Evolutionary conservation across 2,797 vertebrate genomes (phyloP), one percentile per base, ranked within the genome.

Genomic region (Enteromius unitaeniatus): DNA sequence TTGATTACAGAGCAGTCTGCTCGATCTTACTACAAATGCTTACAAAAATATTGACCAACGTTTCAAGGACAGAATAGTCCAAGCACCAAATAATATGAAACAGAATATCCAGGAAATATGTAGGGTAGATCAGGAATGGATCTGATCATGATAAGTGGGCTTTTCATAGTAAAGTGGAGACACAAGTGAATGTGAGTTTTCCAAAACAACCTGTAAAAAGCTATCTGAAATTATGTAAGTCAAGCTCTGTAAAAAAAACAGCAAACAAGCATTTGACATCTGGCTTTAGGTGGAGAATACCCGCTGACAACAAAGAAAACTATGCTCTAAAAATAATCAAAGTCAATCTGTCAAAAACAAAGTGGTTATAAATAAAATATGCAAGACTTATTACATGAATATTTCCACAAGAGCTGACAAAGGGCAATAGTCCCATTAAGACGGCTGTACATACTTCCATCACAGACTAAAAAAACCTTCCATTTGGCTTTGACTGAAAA

Each of bases 401-500:
- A 68, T 45, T 69, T 15, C 40, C 21, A 55, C 65, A 67, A 45
- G 28, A 67, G 47, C 55, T 73, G 79, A 77, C 42, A 74, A 49
- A 64, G 45, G 6, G 31, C 26, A 53, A 78, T 23, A 40, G 34
- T 73, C 23, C 51, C 34, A 69, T 82, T 34, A 79, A 84, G 31
- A 72, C 28, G 11, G 60, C 47, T 28, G 7, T 75, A 62, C 82
- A 62, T 53, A 65, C 85, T 89, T 88, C 2, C 84, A 84, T 87
- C 84, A 85, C 87, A 86, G 87, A 60, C 64, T 83, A 88, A 88
- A 92, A n/a, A 88, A 69, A 47, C 58, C 6, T 88, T 87, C 88
- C 92, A 93, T 94, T 94, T 93, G 93, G 91, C 92, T 93, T 90
- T 88, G 88, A 93, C 93, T 89, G 92, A 89, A 19, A 47, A 90